Percentiles rank a stretch among this genome's conserved stretches.
phyloP scores from a whole-genome alignment of 2,797 vertebrate genomes.

The Acanthurus leucopareius region DNA sequence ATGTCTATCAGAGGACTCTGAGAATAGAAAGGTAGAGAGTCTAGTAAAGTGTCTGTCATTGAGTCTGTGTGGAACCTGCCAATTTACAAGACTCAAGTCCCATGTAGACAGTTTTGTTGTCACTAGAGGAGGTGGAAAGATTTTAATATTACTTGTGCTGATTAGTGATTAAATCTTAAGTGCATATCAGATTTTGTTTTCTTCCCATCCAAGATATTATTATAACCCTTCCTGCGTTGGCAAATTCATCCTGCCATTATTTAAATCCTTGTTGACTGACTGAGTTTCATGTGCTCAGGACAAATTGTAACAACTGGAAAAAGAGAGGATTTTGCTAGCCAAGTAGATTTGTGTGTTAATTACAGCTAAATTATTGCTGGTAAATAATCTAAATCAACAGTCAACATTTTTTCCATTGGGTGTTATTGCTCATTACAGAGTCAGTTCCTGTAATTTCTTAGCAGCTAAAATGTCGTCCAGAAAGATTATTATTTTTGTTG shows the following conservation, averaged over 20 bases:
- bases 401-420: neutral
- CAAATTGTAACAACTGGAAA: neutral
- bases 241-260: neutral
- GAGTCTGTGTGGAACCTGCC: conserved; percentile 4
- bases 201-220: too few relatives aligned
- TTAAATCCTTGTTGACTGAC: neutral
- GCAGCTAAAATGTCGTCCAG: neutral
- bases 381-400: neutral
- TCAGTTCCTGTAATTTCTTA: neutral
- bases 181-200: neutral
- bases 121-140: neutral
- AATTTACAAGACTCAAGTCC: neutral
- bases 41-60: neutral
- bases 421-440: neutral
- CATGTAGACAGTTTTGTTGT: neutral
- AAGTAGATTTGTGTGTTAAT: neutral
- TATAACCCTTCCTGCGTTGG: neutral
- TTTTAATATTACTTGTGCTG: neutral
- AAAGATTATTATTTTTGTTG: neutral
- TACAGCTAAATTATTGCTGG: neutral
- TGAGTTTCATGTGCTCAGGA: neutral
- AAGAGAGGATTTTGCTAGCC: neutral
- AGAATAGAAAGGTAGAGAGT: neutral
- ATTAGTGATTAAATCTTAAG: neutral
- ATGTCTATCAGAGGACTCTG: conserved; percentile 15